These are phyloP conservation scores for Ploceus nigricollis DNA, from an alignment of 2,113 vertebrate genomes.

Conservation along the genomic window DNA sequence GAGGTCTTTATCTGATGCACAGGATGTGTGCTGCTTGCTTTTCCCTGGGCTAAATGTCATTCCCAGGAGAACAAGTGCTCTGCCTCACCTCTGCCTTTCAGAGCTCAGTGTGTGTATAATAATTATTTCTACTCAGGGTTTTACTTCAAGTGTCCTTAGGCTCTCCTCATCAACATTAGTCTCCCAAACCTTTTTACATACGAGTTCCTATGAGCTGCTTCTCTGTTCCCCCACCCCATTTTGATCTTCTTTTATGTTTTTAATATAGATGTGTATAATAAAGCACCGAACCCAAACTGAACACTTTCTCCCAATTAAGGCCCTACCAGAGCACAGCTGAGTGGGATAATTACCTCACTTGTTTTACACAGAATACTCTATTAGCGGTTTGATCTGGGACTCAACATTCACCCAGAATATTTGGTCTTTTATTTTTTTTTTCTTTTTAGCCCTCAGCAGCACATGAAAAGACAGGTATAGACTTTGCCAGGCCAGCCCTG, in stretches of 20 bases:
- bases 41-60: not conserved
- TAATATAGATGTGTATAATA: constrained; percentile 21
- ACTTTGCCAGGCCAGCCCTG: not conserved
- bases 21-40: not conserved
- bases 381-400: constrained; percentile 57
- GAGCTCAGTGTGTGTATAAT: not conserved
- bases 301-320: constrained; percentile 66
- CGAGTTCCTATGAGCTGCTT: constrained; percentile 25
- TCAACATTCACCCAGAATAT: constrained; percentile 18
- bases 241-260: not conserved
- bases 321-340: constrained; percentile 51
- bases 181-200: constrained; percentile 4
- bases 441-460: not conserved
- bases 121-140: not conserved
- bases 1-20: not conserved
- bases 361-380: constrained; percentile 68
- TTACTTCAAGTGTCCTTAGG: not conserved
- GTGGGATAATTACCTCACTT: constrained; percentile 61
- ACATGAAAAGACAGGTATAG: not conserved
- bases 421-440: not conserved
- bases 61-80: not conserved
- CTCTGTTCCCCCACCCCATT: not conserved
- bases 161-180: not conserved
- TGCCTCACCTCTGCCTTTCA: not conserved
- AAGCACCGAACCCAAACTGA: constrained; percentile 62